These are phyloP conservation scores for Bambusicola thoracicus DNA, from an alignment of 2,113 vertebrate species.

Conservation along the genomic window DNA sequence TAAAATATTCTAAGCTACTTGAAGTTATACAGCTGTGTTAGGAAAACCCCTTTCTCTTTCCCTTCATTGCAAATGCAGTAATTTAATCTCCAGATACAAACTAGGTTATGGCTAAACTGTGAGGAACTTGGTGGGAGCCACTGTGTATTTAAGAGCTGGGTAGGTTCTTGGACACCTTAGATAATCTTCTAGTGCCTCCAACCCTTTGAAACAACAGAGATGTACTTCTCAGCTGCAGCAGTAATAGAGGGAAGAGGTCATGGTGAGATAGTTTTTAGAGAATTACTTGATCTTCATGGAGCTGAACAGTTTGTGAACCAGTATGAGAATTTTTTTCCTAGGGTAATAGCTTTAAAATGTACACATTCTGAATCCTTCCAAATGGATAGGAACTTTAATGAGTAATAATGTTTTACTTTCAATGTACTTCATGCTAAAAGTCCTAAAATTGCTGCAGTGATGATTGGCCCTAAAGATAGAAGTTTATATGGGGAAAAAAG, in stretches of 20 bases:
- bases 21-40: neutral
- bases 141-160: neutral
- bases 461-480: neutral
- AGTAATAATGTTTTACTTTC: neutral
- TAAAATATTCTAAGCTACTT: neutral
- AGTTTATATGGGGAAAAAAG: neutral
- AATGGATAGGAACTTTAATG: neutral
- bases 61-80: neutral
- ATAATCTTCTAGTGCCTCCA: neutral
- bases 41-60: neutral
- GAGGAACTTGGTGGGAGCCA: neutral
- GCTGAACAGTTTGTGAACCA: neutral
- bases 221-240: neutral
- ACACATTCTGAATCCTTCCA: neutral
- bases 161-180: neutral
- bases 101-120: neutral
- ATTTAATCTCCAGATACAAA: neutral
- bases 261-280: neutral
- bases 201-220: neutral
- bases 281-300: neutral
- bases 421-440: neutral
- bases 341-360: neutral
- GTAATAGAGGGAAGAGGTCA: neutral
- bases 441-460: neutral
- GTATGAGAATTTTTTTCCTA: neutral